Evolutionary conservation across 2,113 vertebrate genomes (phyloP).

Genomic region (Peucedramus taeniatus): DNA sequence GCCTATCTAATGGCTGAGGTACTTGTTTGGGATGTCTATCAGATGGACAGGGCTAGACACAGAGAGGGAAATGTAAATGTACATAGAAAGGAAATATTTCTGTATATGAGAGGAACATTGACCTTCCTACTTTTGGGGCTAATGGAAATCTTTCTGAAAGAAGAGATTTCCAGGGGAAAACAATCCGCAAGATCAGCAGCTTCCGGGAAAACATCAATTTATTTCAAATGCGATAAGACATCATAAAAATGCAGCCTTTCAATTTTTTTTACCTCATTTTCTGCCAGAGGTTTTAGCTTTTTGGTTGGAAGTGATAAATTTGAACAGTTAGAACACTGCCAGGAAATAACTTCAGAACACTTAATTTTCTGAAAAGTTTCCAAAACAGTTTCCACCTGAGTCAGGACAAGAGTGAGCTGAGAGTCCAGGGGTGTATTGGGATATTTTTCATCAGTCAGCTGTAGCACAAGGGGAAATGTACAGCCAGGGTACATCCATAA

Average conservation of each 20-base stretch:
- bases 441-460: background rate
- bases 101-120: background rate
- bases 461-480: background rate
- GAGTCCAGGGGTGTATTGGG: background rate
- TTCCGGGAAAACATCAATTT: background rate
- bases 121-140: background rate
- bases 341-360: background rate
- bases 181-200: fast-evolving
- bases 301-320: background rate
- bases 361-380: background rate
- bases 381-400: background rate
- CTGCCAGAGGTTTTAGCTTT: background rate
- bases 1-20: background rate
- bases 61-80: background rate
- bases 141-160: background rate
- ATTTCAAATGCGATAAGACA: background rate
- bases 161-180: background rate
- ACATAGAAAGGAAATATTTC: background rate
- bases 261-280: background rate
- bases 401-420: background rate
- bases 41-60: background rate
- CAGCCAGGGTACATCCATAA: background rate
- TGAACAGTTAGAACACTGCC: background rate
- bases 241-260: background rate
- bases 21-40: background rate